Base-by-base conservation (phyloP, 2,113 vertebrate genomes). In the Sander vitreus region DNA sequence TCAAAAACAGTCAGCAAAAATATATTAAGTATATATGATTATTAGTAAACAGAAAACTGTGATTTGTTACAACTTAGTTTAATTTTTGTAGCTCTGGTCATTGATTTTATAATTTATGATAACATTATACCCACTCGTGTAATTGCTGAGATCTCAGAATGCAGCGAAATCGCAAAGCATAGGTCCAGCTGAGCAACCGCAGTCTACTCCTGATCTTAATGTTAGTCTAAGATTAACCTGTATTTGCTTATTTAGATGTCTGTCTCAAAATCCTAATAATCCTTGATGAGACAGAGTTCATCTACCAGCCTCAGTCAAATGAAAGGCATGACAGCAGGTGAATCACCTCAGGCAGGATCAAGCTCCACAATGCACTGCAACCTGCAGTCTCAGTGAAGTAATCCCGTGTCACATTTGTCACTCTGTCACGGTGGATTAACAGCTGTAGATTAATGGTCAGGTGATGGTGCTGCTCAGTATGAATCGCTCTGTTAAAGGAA, bases 331-430 rank as follows among this genome's bases (percentile, higher is more conserved):
- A 1, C 69, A 76, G 66, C 23, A 66, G 72, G 71, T 82, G 81
- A 87, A 75, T 76, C 69, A 78, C 79, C 47, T 70, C 18, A 6
- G 54, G 33, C 64, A 18, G 67, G 13, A 51, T 68, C 14, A 13
- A 57, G 33, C 27, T 47, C 39, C 43, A 81, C 74, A 66, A 58
- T 67, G 50, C 47, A 25, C 23, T 25, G 43, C 27, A 27, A 27
- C 27, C 27, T 27, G 27, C 43, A 65, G 65, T 25, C 63, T 71
- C 10, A 73, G 70, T 77, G 47, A 68, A 54, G 57, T 68, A 81
- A 89, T 73, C 74, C 71, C 51, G 11, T 89, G 78, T 73, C 78
- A 76, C 62, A 87, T 85, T 76, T 73, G 86, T 87, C 69, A 69
- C 78, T 39, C 30, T 51, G 55, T 25, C 68, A 68, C 2, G 43